Evolutionary conservation across 2,797 vertebrate genomes (phyloP), one percentile per base, ranked within the genome.

Genomic region (Melanogrammus aeglefinus): DNA sequence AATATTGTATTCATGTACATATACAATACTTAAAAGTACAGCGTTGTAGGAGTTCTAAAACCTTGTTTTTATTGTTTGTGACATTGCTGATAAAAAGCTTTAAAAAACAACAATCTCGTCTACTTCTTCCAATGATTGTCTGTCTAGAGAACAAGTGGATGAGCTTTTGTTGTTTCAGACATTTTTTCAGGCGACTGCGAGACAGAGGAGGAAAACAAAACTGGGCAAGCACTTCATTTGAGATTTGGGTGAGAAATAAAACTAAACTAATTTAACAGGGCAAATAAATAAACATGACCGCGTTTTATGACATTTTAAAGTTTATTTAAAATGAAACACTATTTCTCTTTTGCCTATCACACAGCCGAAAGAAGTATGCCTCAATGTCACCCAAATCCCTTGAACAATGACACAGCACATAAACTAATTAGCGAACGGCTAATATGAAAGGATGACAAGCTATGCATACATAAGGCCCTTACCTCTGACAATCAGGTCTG

Each of bases 401-500:
- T 72, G 70, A 76, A 77, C 27, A 76, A 39, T 44, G 24, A 29
- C 57, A 57, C 57, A 24, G 21, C 21, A n/a, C 57, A 63, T 63
- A 9, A 13, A 16, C 57, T 63, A 63, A 63, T 63, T 63, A 63
- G 21, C 8, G 2, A 24, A 24, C 47, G n/a, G 2, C 57, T 63
- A n/a, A 63, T 63, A n/a, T 13, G 57, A 63, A 63, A 63, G 57
- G 57, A 21, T 57, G 47, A 63, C 21, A 8, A n/a, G 57, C 57
- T 63, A 9, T 24, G 27, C 75, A 85, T 21, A 77, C 57, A 5
- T 18, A 21, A 83, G 18, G 47, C 78, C 77, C 91, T 76, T 93
- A 96, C 96, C 96, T 96, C 93, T 95, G 80, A 98, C 96, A 85
- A 95, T 94, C 84, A 97, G 69, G 82, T 96, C 94, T 75, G 93